These are phyloP conservation scores for Diplosoma virens DNA, from an alignment of 23 tunicate species.

Conservation along the genomic window DNA sequence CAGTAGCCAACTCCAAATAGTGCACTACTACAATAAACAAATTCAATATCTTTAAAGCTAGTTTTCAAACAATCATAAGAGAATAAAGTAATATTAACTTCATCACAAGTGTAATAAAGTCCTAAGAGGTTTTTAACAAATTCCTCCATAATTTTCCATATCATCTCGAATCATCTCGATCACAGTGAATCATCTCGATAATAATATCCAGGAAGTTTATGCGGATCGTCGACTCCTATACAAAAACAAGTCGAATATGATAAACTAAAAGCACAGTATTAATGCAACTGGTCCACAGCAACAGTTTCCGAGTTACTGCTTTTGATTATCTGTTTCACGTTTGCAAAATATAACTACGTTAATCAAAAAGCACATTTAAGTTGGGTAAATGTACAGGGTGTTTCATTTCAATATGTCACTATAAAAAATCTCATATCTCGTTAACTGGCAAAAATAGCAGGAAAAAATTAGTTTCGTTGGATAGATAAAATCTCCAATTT, in stretches of 20 bases:
- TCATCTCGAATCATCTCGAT: background rate
- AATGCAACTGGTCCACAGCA: too few species aligned
- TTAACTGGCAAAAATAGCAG: too few species aligned
- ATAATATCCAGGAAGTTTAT: constrained; percentile 48
- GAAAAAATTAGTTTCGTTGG: too few species aligned
- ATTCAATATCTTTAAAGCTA: background rate
- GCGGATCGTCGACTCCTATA: constrained; percentile 22
- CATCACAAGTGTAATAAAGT: constrained; percentile 44
- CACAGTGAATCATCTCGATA: constrained; percentile 67
- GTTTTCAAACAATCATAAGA: too few species aligned
- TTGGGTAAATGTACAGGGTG: too few species aligned
- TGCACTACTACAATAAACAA: background rate
- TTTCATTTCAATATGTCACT: too few species aligned
- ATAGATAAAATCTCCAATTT: too few species aligned
- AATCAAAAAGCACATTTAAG: too few species aligned
- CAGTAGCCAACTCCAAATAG: background rate
- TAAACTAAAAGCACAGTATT: too few species aligned
- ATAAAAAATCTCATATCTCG: too few species aligned
- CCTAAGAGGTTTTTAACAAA: constrained; percentile 28
- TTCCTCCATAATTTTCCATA: constrained; percentile 49
- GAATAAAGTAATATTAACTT: constrained; percentile 36
- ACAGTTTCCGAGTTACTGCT: too few species aligned
- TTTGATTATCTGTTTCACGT: constrained; percentile 27
- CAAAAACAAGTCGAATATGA: too few species aligned
- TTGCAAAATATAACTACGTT: constrained; percentile 45